Evolutionary conservation across 2,888 invertebrate genomes (phyloP), one percentile per base, ranked within the genome.

Genomic region (Eupelmus urozonus): DNA sequence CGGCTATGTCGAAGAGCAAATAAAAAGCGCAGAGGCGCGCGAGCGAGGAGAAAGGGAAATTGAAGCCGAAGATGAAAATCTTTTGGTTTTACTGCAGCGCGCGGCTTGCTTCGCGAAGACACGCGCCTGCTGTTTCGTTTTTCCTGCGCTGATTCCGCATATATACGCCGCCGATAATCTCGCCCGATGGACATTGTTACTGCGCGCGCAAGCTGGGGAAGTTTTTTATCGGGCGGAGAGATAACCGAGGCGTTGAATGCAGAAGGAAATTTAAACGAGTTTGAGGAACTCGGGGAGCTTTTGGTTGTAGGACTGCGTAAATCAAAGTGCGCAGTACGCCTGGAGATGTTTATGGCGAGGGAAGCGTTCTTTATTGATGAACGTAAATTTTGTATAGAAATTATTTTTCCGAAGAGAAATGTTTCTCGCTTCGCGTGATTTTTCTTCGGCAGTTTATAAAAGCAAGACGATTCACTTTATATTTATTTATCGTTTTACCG

Each of bases 21-120:
- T 34, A 40, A 27, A 62, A 57, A 9, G 45, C 9, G 45, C 16
- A 45, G 2, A 45, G 13, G 13, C 45, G 16, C 13, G 1, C 34
- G 49, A 59, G 60, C 62, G 11, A 20, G 55, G 73, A 76, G 76
- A 65, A 79, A 80, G 80, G 71, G 76, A 60, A 62, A 62, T 75
- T 66, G 76, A 62, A 72, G 45, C 42, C 49, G 57, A 75, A 67
- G 72, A 76, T 79, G 49, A 60, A 34, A 72, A 66, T 77, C 70
- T 77, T 77, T 60, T 16, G 60, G 45, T 25, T 29, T 63, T 60
- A 34, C 34, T 34, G 9, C 34, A 34, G 9, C 3, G 9, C n/a
- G n/a, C n/a, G n/a, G n/a, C n/a, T n/a, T n/a, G 59, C 70, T 77
- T 55, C 63, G 45, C 55, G 23, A 66, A 72, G 70, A 73, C 63